Base-by-base conservation (phyloP, 1,140 invertebrate species). In the Pachyrhynchus sulphureomaculatus region DNA sequence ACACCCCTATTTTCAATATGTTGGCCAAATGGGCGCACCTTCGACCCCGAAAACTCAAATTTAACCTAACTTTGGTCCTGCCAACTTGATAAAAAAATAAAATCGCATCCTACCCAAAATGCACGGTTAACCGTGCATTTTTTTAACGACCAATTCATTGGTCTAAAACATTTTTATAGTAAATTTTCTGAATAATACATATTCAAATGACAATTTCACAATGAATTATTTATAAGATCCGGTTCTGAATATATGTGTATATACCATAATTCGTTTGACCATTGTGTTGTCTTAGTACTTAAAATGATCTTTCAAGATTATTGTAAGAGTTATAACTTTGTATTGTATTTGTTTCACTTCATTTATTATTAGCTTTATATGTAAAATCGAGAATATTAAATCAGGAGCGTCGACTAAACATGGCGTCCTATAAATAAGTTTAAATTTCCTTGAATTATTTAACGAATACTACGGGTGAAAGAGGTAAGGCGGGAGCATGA, bases 211-310 rank as follows among this genome's bases (percentile, higher is more conserved):
- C 49, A 60, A 18, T 60, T 60, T 52, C 47, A 60, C 57, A n/a
- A 60, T 60, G 57, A 60, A 60, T 60, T 52, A 60, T 60, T 60
- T 60, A 60, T 60, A 58, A 58, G 42, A 58, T 58, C 49, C 57
- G 57, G 57, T 53, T 53, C 42, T 6, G 20, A 9, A 41, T 49
- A 45, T 55, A 39, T 44, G 33, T 15, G 13, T 24, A 17, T 55
- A 37, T 48, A 52, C 49, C 36, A 44, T 60, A 60, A 47, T 34
- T 20, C 32, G 34, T 44, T 15, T 37, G 48, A 23, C 57, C 57
- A 60, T 60, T 60, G 57, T 60, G 57, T 60, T 60, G 57, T 52
- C 57, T 51, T 60, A 42, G 52, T 60, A 48, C 57, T 37, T 53
- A 52, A 60, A 47, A 60, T 60, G 57, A 60, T 60, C 47, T 21